A percentile compares a stretch with the other conserved stretches of the same genome.
phyloP scores from a whole-genome alignment of 1,140 invertebrate genomes.

The Pomacea maculata region DNA sequence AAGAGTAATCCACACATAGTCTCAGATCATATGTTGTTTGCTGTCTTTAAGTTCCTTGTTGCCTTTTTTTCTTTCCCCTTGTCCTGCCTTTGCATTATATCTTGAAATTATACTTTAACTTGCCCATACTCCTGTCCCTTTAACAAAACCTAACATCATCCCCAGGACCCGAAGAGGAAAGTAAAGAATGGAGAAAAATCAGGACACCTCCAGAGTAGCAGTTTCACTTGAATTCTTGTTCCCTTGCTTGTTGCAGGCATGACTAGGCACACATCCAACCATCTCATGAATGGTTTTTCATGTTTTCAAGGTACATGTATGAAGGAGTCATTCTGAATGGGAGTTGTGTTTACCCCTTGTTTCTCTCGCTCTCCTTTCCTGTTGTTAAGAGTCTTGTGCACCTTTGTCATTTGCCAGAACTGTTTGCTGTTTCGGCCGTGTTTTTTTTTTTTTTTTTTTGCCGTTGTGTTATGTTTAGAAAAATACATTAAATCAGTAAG shows the following conservation, averaged over 20 bases:
- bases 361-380: conserved; percentile 1
- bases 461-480: not conserved
- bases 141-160: too few relatives aligned
- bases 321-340: not conserved
- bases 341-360: not conserved
- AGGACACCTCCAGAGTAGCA: too few relatives aligned
- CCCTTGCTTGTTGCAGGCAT: conserved; percentile 7
- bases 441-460: conserved; percentile 14
- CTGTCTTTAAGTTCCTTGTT: not conserved
- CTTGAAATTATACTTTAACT: too few relatives aligned
- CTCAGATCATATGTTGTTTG: not conserved
- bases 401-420: conserved; percentile 7
- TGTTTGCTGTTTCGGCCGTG: conserved; percentile 12
- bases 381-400: conserved; percentile 1
- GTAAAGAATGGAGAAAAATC: too few relatives aligned
- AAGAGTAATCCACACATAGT: not conserved
- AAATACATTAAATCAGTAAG: not conserved
- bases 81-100: too few relatives aligned
- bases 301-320: conserved; percentile 12
- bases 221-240: not conserved
- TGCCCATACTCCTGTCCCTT: too few relatives aligned
- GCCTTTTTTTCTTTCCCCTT: not conserved
- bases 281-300: conserved; percentile 12
- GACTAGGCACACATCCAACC: conserved; percentile 3
- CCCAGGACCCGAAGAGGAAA: too few relatives aligned